Conservation (phyloP, 2,113 vertebrate species). For the Myocastor coypus region DNA sequence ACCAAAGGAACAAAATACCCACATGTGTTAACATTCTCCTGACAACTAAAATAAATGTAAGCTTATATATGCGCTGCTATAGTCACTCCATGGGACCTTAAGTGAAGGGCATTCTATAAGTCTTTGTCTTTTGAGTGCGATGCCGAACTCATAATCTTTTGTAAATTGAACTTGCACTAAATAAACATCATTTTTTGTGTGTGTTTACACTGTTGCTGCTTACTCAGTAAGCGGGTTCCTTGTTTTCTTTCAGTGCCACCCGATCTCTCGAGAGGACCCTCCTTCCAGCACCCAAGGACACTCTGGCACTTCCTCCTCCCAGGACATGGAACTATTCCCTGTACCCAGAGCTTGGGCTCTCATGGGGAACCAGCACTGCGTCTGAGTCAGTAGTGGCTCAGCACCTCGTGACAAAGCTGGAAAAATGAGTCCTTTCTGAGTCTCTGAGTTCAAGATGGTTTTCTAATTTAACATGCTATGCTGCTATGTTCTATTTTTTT, state of each 20-base stretch:
- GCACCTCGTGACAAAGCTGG: background rate
- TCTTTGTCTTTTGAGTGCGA: background rate
- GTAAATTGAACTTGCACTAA: background rate
- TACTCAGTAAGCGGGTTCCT: background rate
- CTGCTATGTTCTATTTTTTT: background rate
- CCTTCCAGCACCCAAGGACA: constrained; percentile 29
- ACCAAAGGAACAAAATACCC: background rate
- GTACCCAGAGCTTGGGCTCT: background rate
- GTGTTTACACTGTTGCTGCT: background rate
- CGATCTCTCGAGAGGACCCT: background rate
- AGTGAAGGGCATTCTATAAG: background rate
- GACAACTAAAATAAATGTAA: background rate
- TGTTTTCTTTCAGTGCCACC: background rate
- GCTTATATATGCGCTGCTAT: background rate
- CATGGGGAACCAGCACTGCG: background rate
- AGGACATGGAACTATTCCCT: background rate
- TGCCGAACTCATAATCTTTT: background rate
- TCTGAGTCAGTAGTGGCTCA: background rate
- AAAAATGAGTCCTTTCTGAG: constrained; percentile 19
- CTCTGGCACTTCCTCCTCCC: background rate
- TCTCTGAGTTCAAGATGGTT: background rate
- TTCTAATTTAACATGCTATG: constrained; percentile 30
- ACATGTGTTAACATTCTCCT: background rate
- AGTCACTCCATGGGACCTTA: background rate
- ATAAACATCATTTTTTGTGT: background rate